Evolutionary conservation across 2,888 invertebrate species (phyloP).

Genomic region (Drosophila stalkeri): DNA sequence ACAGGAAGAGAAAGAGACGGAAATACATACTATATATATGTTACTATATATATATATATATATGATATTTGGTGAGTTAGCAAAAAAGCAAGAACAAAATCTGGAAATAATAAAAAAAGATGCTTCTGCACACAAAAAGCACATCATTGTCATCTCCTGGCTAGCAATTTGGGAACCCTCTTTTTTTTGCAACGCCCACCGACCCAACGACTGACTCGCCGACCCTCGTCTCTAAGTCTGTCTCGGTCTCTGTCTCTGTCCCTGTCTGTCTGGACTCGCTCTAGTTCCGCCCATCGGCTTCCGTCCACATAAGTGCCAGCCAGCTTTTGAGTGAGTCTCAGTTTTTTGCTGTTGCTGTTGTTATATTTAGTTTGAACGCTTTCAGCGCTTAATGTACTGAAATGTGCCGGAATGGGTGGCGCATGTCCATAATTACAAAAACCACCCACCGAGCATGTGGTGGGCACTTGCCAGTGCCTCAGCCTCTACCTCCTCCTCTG

Average conservation of each 20-base stretch:
- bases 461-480: slow-evolving; percentile 28
- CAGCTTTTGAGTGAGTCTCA: slow-evolving; percentile 29
- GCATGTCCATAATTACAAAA: slow-evolving; percentile 79
- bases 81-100: slow-evolving; percentile 50
- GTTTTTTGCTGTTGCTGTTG: slow-evolving; percentile 56
- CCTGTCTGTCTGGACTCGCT: slow-evolving; percentile 75
- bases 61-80: slow-evolving; percentile 66
- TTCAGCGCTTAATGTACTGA: slow-evolving; percentile 53
- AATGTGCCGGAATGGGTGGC: slow-evolving; percentile 63
- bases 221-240: slow-evolving; percentile 52
- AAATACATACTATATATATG: slow-evolving; percentile 1
- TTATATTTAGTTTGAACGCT: slow-evolving; percentile 49
- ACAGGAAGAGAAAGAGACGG: slow-evolving; percentile 6
- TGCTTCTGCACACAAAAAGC: slow-evolving; percentile 68
- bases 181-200: slow-evolving; percentile 63
- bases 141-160: slow-evolving; percentile 70
- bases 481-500: slow-evolving; percentile 18
- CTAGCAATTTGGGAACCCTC: slow-evolving; percentile 54
- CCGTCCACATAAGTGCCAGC: slow-evolving; percentile 73
- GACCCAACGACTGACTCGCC: slow-evolving; percentile 29
- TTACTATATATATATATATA: neutral
- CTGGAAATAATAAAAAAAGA: slow-evolving; percentile 61
- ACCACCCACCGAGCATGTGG: slow-evolving; percentile 64
- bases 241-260: slow-evolving; percentile 37
- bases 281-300: slow-evolving; percentile 80